A percentile compares a stretch with the other conserved stretches of the same genome.
Conservation (phyloP, 30 jellyfish, hydroid and myxozoan genomes). For the Cassiopea andromeda region DNA sequence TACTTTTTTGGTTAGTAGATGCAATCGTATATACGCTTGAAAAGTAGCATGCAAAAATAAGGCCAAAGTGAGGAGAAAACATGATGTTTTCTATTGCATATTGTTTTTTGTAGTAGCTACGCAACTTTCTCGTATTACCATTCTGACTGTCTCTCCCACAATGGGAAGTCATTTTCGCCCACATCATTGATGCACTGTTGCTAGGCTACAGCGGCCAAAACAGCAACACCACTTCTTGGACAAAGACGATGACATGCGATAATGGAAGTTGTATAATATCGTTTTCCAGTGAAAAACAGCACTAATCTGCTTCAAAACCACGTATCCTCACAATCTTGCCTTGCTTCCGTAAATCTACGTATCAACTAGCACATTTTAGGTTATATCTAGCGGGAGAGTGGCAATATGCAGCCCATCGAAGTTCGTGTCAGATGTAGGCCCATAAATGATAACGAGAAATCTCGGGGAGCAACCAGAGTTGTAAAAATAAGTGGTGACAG, state of each 20-base stretch:
- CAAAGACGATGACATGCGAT: no score
- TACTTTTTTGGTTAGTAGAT: no score
- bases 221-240: not conserved
- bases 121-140: not conserved
- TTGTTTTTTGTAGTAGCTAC: not conserved
- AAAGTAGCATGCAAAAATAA: no score
- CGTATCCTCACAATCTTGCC: no score
- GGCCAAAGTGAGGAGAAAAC: no score
- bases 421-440: slow-evolving; percentile 68
- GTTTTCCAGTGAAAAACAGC: no score
- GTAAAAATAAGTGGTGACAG: slow-evolving; percentile 89
- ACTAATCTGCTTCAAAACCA: no score
- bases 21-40: no score
- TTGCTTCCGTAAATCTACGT: no score
- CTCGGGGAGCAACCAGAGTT: slow-evolving; percentile 92
- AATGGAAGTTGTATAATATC: no score
- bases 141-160: no score
- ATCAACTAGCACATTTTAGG: not conserved
- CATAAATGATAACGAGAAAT: slow-evolving; percentile 69
- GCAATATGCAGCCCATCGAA: slow-evolving; percentile 44
- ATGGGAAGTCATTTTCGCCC: not conserved
- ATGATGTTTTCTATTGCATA: no score
- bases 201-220: not conserved
- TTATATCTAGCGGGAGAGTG: not conserved
- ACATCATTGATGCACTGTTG: slow-evolving; percentile 5